phyloP scores from a whole-genome alignment of 2,797 vertebrate species.

The Eurystomus glaucurus region DNA sequence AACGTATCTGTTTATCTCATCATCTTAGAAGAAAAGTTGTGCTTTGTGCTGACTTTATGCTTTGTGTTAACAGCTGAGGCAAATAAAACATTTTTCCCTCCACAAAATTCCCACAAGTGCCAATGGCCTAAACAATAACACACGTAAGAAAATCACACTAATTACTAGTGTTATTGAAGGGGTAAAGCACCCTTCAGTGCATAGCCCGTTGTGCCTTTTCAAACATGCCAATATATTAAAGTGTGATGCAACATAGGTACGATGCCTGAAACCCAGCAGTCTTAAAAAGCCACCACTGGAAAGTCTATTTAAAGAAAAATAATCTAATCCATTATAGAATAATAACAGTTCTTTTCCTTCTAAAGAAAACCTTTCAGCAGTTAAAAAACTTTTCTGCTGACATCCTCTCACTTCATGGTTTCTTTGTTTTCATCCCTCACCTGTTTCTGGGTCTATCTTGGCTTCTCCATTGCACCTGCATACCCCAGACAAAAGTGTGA shows the following conservation, averaged over 20 bases:
- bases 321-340: not conserved
- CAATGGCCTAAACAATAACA: not conserved
- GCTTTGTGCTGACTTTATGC: not conserved
- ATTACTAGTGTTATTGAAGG: constrained; percentile 19
- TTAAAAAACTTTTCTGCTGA: not conserved
- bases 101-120: not conserved
- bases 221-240: not conserved
- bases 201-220: not conserved
- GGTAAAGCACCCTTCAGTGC: not conserved
- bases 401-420: not conserved
- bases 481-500: not conserved
- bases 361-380: not conserved
- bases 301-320: not conserved
- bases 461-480: not conserved
- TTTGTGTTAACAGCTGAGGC: constrained; percentile 10
- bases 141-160: not conserved
- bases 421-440: not conserved
- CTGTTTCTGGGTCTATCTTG: not conserved
- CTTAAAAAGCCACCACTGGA: not conserved
- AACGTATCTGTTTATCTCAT: not conserved
- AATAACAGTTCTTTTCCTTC: not conserved
- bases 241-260: not conserved
- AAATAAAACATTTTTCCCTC: constrained; percentile 30
- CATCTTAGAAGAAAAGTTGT: not conserved
- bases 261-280: not conserved